Evolutionary conservation across 2,113 vertebrate species (phyloP).

Genomic region (Todiramphus saurophagus): DNA sequence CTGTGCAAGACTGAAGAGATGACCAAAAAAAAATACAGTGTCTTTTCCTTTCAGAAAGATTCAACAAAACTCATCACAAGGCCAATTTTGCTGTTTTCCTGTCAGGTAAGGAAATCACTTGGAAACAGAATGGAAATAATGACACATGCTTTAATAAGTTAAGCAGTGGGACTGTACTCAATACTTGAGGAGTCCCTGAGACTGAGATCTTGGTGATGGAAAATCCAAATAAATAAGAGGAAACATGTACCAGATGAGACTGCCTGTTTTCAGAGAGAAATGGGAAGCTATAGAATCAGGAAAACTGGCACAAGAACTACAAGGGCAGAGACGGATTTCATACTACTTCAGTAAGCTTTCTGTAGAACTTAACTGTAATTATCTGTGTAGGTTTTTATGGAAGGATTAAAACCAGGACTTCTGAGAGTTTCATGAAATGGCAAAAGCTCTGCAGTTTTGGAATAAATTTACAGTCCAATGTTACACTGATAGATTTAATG

Average conservation of each 20-base stretch:
- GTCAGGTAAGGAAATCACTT: not conserved
- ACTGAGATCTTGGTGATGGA: not conserved
- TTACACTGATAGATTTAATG: not conserved
- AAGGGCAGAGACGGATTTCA: not conserved
- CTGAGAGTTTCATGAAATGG: not conserved
- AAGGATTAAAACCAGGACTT: not conserved
- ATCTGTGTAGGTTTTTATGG: not conserved
- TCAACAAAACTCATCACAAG: not conserved
- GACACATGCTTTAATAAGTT: not conserved
- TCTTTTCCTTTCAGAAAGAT: not conserved
- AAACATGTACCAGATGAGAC: not conserved
- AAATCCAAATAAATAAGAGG: not conserved
- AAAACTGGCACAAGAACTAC: not conserved
- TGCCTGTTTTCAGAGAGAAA: not conserved
- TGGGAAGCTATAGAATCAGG: not conserved
- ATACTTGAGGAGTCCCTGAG: too few species aligned
- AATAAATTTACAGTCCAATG: not conserved
- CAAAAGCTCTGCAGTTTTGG: not conserved
- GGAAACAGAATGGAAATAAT: not conserved
- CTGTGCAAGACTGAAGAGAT: not conserved
- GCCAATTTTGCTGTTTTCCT: not conserved
- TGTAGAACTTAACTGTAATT: not conserved
- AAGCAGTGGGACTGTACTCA: not conserved
- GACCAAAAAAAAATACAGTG: not conserved
- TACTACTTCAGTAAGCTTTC: not conserved